Evolutionary conservation across 92 coral and sea anemone genomes (phyloP).

Genomic region (Epizoanthus scotinus): DNA sequence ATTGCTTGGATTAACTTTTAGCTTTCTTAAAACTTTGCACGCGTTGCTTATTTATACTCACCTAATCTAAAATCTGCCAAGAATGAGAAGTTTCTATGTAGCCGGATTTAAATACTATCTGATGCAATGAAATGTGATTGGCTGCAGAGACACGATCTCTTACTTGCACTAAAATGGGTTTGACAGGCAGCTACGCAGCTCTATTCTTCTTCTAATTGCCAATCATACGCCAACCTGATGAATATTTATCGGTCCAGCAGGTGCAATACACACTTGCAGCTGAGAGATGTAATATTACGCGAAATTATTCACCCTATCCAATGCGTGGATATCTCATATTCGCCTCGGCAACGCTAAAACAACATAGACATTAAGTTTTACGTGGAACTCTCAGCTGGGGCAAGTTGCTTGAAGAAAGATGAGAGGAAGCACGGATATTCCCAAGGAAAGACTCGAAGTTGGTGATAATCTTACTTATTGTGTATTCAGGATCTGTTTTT

Average conservation of each 20-base stretch:
- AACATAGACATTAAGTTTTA: slow-evolving; percentile 20
- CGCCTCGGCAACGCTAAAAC: slow-evolving; percentile 43
- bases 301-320: slow-evolving; percentile 42
- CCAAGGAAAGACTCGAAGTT: background rate
- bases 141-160: background rate
- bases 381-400: slow-evolving; percentile 10
- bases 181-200: background rate
- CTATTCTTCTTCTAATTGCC: slow-evolving; percentile 61
- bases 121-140: background rate
- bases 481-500: background rate
- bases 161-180: background rate
- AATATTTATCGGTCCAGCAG: slow-evolving; percentile 62
- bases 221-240: slow-evolving; percentile 57
- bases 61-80: background rate
- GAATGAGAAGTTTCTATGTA: background rate
- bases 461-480: background rate
- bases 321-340: slow-evolving; percentile 33
- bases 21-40: background rate
- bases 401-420: background rate
- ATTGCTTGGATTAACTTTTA: background rate
- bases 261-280: slow-evolving; percentile 41
- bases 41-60: background rate
- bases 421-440: background rate
- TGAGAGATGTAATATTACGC: slow-evolving; percentile 33
- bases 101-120: background rate